Evolutionary conservation across 2,113 vertebrate species (phyloP).

Genomic region (Xiphophorus hellerii): DNA sequence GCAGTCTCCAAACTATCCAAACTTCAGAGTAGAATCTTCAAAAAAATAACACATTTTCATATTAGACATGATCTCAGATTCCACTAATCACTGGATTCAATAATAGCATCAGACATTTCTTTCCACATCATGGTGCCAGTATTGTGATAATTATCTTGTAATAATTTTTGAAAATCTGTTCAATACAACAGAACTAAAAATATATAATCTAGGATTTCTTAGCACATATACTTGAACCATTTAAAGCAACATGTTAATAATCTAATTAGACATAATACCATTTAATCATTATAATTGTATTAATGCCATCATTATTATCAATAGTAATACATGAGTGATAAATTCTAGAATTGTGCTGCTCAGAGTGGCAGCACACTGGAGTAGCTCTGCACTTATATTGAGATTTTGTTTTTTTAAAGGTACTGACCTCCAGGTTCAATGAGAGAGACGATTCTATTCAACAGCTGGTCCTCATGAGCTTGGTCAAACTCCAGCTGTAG

Average conservation of each 20-base stretch:
- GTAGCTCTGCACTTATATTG: too few relatives aligned
- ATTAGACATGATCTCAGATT: too few relatives aligned
- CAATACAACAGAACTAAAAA: not conserved
- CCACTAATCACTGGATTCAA: too few relatives aligned
- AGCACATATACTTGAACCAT: not conserved
- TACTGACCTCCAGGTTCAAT: constrained; percentile 84
- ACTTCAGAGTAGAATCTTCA: too few relatives aligned
- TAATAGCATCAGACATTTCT: too few relatives aligned
- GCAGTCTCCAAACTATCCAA: too few relatives aligned
- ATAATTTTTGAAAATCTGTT: not conserved
- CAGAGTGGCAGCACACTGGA: too few relatives aligned
- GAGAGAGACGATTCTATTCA: constrained; percentile 88
- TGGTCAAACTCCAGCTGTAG: constrained; percentile 89
- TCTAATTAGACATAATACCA: not conserved
- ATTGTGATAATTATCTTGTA: not conserved
- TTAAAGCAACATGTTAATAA: not conserved
- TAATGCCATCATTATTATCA: not conserved
- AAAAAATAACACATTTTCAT: too few relatives aligned
- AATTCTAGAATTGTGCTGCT: too few relatives aligned
- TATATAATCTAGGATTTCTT: not conserved
- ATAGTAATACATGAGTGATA: not conserved
- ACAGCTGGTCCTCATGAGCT: constrained; percentile 84
- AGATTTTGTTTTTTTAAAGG: not conserved
- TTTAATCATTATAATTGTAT: not conserved
- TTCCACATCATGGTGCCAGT: not conserved